Base-by-base conservation (phyloP, 2,113 vertebrate genomes). In the Erythrolamprus reginae region DNA sequence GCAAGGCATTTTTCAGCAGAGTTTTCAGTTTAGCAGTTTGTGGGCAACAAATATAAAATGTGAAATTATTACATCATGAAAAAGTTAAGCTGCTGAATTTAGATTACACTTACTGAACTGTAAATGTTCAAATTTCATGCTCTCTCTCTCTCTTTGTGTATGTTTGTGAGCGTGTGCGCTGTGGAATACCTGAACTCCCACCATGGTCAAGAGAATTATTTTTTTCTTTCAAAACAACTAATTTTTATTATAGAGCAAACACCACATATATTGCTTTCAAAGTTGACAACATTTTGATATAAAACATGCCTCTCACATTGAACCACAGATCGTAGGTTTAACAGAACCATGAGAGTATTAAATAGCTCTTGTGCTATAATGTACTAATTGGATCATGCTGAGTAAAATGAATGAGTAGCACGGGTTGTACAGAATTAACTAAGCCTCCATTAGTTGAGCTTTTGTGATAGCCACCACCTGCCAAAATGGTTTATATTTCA, bases 281-380 rank as follows among this genome's bases (percentile, higher is more conserved):
- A 86, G 33, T 87, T 82, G 82, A 13, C n/a, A 58, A 48, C 50
- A 50, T 84, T 24, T 53, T 3, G 0, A 0, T 1, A 89, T 53
- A 93, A 90, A 0, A 84, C 42, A 10, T 33, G 77, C 84, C 2
- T n/a, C 3, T 38, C 26, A 21, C 82, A 50, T 89, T 17, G 52
- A 38, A 92, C 19, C 3, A 2, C 2, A 0, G 0, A 51, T 0
- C 2, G 5, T 10, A 0, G 61, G 21, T 89, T 10, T 0, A 8
- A 70, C 0, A 12, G 2, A 61, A 86, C 58, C 85, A 65, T 48
- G 50, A 10, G 6, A 10, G 26, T 42, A 0, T 17, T 86, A 50
- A 26, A 17, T 8, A 0, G 9, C 0, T 56, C 33, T 82, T 12
- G 50, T 7, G 0, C 5, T 82, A n/a, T 19, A 23, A 12, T 1